Conservation (phyloP, 2,113 vertebrate genomes). For the Echinops telfairi region DNA sequence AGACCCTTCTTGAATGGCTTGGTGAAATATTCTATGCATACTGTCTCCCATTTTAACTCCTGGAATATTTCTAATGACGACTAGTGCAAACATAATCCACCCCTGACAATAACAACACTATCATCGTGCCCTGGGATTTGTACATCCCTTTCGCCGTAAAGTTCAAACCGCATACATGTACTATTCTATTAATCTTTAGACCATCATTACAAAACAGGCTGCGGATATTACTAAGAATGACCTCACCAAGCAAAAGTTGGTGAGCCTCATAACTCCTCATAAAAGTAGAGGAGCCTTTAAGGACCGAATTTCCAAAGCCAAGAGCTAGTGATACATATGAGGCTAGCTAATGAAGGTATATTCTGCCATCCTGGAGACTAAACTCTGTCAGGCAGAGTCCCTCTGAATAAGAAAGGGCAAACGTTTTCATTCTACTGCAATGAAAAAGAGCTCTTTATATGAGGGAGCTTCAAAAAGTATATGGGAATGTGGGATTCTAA, state of each 20-base stretch:
- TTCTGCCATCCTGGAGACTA: neutral
- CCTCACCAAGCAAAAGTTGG: constrained; percentile 14
- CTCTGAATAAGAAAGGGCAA: neutral
- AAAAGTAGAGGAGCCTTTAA: neutral
- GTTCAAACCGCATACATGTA: neutral
- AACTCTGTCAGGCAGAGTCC: constrained; percentile 2
- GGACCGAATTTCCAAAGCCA: constrained; percentile 28
- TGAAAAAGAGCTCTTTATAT: neutral
- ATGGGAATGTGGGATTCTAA: no score
- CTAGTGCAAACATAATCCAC: constrained; percentile 2
- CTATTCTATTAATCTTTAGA: constrained; percentile 49
- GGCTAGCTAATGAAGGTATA: constrained; percentile 13
- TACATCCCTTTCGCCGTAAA: constrained; percentile 24
- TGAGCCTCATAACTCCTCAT: no score
- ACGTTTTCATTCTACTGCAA: neutral
- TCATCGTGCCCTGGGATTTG: constrained; percentile 32
- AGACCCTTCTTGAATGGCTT: no score
- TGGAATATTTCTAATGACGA: constrained; percentile 49
- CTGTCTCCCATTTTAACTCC: constrained; percentile 47
- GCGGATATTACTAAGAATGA: neutral
- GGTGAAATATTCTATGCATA: constrained; percentile 26
- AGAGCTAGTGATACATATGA: neutral
- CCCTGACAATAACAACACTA: neutral
- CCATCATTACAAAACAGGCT: constrained; percentile 41
- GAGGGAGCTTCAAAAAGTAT: no score